Percentiles rank a stretch among this genome's conserved stretches.
phyloP scores from a whole-genome alignment of 2,113 vertebrate genomes.

The Eurystomus gularis region DNA sequence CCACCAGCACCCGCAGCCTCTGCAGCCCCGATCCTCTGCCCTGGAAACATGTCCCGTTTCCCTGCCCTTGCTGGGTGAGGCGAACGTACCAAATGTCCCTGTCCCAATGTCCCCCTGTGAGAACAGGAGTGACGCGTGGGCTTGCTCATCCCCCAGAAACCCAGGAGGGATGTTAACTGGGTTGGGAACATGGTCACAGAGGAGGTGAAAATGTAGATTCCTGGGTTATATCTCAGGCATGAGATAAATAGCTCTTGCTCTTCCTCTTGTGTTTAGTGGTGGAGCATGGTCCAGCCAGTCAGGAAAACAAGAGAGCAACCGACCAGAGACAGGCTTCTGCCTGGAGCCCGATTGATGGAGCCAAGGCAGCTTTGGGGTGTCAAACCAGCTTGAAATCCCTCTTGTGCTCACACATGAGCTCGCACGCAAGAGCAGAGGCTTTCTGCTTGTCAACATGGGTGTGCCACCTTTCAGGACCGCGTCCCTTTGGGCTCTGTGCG shows the following conservation, averaged over 20 bases:
- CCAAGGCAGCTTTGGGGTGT: not conserved
- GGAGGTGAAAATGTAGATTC: not conserved
- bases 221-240: accelerated
- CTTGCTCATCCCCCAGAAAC: not conserved
- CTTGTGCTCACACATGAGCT: not conserved
- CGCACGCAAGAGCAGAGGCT: not conserved
- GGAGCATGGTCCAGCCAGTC: accelerated
- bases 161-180: not conserved
- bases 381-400: accelerated
- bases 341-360: not conserved
- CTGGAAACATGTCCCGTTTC: not conserved
- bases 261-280: not conserved
- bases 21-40: not conserved
- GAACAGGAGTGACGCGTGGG: not conserved
- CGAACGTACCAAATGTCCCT: not conserved
- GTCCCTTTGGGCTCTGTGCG: not conserved
- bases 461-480: accelerated
- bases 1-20: not conserved
- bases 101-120: not conserved
- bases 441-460: accelerated
- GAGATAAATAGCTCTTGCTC: not conserved
- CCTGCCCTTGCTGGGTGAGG: not conserved
- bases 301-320: not conserved
- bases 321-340: not conserved
- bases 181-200: not conserved